Conservation (phyloP, 2,797 vertebrate genomes). For the Siniperca undulata region DNA sequence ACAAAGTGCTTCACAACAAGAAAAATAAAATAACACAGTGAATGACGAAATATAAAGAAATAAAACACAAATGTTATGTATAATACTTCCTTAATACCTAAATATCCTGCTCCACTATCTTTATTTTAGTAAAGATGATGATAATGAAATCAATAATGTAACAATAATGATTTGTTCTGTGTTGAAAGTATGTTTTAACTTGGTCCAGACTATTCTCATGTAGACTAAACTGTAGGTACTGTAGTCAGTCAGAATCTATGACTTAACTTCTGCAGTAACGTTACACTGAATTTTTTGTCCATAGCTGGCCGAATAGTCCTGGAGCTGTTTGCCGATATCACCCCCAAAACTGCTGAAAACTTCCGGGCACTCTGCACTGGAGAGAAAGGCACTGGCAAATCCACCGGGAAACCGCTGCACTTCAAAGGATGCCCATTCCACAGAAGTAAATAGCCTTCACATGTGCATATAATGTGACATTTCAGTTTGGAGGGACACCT, state of each 20-base stretch:
- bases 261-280: background rate
- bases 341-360: slow-evolving; percentile 97
- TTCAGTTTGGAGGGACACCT: slow-evolving; percentile 7
- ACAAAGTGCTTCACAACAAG: too few species aligned
- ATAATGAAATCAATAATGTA: too few species aligned
- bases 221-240: background rate
- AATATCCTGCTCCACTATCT: background rate
- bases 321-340: slow-evolving; percentile 94
- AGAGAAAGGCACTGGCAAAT: slow-evolving; percentile 91
- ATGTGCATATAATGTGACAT: background rate
- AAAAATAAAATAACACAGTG: too few species aligned
- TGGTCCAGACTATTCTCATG: background rate
- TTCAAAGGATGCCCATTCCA: slow-evolving; percentile 98
- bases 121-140: background rate
- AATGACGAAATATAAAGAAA: too few species aligned
- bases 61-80: too few species aligned
- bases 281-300: slow-evolving; percentile 34
- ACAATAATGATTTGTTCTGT: background rate
- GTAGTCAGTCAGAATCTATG: background rate
- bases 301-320: slow-evolving; percentile 92
- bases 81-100: background rate
- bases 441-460: slow-evolving; percentile 87
- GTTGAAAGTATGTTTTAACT: background rate
- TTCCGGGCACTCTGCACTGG: slow-evolving; percentile 96
- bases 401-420: slow-evolving; percentile 94